Conservation (phyloP, 1,140 invertebrate genomes). For the Caenorhabditis briggsae region DNA sequence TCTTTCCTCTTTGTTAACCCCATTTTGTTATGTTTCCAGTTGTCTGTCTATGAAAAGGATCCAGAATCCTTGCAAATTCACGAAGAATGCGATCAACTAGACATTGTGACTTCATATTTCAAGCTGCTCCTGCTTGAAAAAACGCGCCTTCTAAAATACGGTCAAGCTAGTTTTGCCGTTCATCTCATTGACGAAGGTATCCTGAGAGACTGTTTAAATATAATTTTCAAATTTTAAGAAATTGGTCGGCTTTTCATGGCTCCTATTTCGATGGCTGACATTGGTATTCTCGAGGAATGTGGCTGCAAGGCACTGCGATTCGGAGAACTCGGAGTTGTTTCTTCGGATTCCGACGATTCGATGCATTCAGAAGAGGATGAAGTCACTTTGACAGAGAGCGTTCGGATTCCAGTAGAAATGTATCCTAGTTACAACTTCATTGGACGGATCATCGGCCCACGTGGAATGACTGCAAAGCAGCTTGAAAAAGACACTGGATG, state of each 20-base stretch:
- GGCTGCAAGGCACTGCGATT: constrained; percentile 12
- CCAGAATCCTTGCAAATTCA: constrained; percentile 37
- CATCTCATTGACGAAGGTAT: constrained; percentile 52
- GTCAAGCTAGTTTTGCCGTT: constrained; percentile 17
- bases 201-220: too few species aligned
- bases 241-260: constrained; percentile 42
- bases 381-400: constrained; percentile 28
- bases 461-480: constrained; percentile 99
- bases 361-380: constrained; percentile 41
- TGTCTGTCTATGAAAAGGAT: constrained; percentile 39
- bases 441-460: constrained; percentile 96
- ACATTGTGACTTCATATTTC: constrained; percentile 29
- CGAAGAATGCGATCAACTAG: constrained; percentile 27
- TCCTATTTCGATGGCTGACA: constrained; percentile 20
- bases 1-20: neutral
- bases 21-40: neutral
- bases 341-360: constrained; percentile 29
- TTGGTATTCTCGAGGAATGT: constrained; percentile 39
- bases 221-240: neutral
- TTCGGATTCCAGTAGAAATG: constrained; percentile 18
- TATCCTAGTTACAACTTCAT: constrained; percentile 91
- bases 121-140: constrained; percentile 32
- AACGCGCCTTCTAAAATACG: constrained; percentile 22
- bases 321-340: neutral
- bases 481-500: constrained; percentile 99